phyloP scores from a whole-genome alignment of 2,888 invertebrate genomes.

The Perizoma affinitatum region DNA sequence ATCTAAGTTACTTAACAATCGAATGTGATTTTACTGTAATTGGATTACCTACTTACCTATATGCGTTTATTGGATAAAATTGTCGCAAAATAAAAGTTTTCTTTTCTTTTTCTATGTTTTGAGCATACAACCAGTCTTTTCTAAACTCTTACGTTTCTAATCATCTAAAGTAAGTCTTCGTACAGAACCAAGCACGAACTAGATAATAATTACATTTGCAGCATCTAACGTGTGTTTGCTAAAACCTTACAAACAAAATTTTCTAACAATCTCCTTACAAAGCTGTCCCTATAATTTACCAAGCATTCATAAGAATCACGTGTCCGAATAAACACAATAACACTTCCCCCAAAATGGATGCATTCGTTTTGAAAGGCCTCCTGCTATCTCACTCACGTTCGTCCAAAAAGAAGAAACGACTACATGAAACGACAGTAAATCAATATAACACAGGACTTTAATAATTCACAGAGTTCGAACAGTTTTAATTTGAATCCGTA shows the following conservation, averaged over 20 bases:
- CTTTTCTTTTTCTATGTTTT: too few species aligned
- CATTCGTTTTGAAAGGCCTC: slow-evolving; percentile 9
- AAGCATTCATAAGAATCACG: slow-evolving; percentile 9
- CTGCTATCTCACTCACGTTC: slow-evolving; percentile 22
- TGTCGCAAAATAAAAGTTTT: too few species aligned
- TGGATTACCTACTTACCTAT: too few species aligned
- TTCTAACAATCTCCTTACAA: background rate
- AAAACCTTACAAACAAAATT: background rate
- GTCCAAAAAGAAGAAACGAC: slow-evolving; percentile 19
- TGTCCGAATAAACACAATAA: slow-evolving; percentile 8
- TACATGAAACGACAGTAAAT: slow-evolving; percentile 34
- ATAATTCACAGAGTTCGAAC: slow-evolving; percentile 40
- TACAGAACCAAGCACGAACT: too few species aligned
- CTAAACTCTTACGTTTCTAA: too few species aligned
- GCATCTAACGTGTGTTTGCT: background rate
- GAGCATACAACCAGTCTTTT: too few species aligned
- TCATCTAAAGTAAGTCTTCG: too few species aligned
- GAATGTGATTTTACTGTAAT: too few species aligned
- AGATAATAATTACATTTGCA: background rate
- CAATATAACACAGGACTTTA: slow-evolving; percentile 38
- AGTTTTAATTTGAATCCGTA: slow-evolving; percentile 36
- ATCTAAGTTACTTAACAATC: too few species aligned
- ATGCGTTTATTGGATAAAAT: too few species aligned
- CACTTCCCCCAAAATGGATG: slow-evolving; percentile 12
- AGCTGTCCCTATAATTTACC: slow-evolving; percentile 3